Base-by-base conservation (phyloP, 2,888 invertebrate species). In the Poecilobothrus nobilitatus region DNA sequence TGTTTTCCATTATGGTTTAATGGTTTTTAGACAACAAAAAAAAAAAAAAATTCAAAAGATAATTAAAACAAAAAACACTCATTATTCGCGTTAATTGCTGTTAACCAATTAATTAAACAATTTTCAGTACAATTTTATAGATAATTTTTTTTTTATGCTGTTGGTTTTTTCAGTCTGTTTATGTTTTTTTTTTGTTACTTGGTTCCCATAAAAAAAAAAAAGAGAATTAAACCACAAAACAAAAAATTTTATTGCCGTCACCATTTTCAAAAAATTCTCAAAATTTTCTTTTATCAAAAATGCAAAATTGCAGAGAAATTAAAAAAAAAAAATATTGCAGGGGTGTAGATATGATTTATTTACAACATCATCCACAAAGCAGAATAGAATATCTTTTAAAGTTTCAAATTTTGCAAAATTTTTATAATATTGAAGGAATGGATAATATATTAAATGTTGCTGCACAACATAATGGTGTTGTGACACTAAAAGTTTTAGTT, bases 91-190 rank as follows among this genome's bases (percentile, higher is more conserved):
- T 53, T 53, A 53, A 53, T 53, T 53, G 18, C 53, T 53, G 53
- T 53, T 53, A 53, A 53, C 53, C 53, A 53, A 53, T 53, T 53
- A 53, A 53, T 53, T 53, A 53, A 53, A 53, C 53, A 53, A 53
- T 53, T 53, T 53, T 53, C 53, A 53, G 53, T 53, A 18, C 15
- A 53, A 53, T 53, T 53, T 53, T 53, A 53, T 53, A 18, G 53
- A 12, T 53, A 3, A 15, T 53, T 6, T 18, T 9, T 53, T n/a
- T 53, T 53, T 6, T 18, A 15, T 18, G 53, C 53, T 53, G 15
- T 41, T 41, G 2, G 5, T 27, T 37, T 37, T 37, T 53, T 18
- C 53, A 53, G 27, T 27, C 12, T 53, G 15, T 41, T 41, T 41
- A 12, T 18, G 18, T 53, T 53, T 1, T 18, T 53, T 53, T 53